phyloP scores from a whole-genome alignment of 1,140 invertebrate genomes.

The Leguminivora glycinivorella region DNA sequence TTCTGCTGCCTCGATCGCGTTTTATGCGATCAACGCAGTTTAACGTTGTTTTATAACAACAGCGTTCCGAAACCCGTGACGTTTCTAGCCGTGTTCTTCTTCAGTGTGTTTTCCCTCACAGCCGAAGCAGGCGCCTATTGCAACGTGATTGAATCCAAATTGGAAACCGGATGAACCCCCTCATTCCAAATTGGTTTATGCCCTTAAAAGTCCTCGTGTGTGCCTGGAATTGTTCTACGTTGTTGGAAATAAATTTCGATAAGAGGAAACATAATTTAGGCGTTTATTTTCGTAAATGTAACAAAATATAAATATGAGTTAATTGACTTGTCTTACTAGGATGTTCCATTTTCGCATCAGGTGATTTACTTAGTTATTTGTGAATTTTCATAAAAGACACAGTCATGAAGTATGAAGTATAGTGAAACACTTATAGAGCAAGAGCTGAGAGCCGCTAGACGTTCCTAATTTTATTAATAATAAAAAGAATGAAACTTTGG shows the following conservation, averaged over 20 bases:
- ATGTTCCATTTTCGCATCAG: too few species aligned
- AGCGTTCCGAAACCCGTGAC: background rate
- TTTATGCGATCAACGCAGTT: too few species aligned
- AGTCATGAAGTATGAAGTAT: too few species aligned
- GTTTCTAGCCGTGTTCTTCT: background rate
- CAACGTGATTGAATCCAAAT: constrained; percentile 28
- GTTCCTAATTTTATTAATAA: too few species aligned
- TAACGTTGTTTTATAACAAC: too few species aligned
- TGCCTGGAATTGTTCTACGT: background rate
- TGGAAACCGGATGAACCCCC: constrained; percentile 27
- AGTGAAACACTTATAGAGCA: too few species aligned
- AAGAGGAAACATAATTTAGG: background rate
- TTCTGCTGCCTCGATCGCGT: too few species aligned
- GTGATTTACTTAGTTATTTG: too few species aligned
- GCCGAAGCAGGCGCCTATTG: constrained; percentile 26
- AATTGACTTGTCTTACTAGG: too few species aligned
- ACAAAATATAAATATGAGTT: background rate
- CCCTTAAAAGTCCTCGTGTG: constrained; percentile 25
- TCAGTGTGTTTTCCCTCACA: background rate
- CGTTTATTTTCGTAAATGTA: background rate
- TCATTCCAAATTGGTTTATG: constrained; percentile 28
- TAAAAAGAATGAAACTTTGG: too few species aligned
- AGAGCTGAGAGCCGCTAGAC: too few species aligned
- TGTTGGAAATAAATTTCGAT: constrained; percentile 8
- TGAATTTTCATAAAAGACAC: too few species aligned